Base-by-base conservation (phyloP, 1,140 invertebrate species). In the Zaprionus davidi region DNA sequence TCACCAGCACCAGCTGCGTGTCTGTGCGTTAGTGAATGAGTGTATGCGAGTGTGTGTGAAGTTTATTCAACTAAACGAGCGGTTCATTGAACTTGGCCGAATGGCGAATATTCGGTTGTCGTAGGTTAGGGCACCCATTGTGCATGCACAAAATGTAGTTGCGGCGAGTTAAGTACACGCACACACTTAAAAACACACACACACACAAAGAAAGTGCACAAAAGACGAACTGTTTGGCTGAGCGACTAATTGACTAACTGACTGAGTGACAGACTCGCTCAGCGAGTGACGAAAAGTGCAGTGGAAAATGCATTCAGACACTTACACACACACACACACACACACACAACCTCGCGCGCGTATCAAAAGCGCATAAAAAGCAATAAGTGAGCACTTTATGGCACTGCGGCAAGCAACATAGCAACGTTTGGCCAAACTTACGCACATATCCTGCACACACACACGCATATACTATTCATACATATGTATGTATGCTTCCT, bases 81-180 rank as follows among this genome's bases (percentile, higher is more conserved):
- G 85, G 85, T 90, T 90, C 85, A 90, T 90, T 90, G 85, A 90
- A 90, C 85, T 90, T 90, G 85, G 79, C 81, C 85, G 79, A 79
- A 90, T 90, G 85, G 84, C 85, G 86, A 90, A 90, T 87, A 87
- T 87, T 90, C 81, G 85, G 85, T 90, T 90, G 85, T 90, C 85
- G 85, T 90, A 90, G 85, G 85, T 90, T 90, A 90, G 85, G 78
- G 76, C 74, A 53, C 81, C 74, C 84, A 88, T 90, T 90, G 85
- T 83, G 85, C 78, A 88, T 84, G 81, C 84, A 88, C 80, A 66
- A 88, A 88, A 88, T 88, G 71, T 84, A 81, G 78, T 87, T 87
- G 84, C 77, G 85, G 84, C 81, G 84, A 88, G 84, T 76, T 84
- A 88, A 78, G 84, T 71, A 87, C 67, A 69, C 77, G 53, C 73